Conservation (phyloP, 2,888 invertebrate species). For the Azorinus chamasolen region DNA sequence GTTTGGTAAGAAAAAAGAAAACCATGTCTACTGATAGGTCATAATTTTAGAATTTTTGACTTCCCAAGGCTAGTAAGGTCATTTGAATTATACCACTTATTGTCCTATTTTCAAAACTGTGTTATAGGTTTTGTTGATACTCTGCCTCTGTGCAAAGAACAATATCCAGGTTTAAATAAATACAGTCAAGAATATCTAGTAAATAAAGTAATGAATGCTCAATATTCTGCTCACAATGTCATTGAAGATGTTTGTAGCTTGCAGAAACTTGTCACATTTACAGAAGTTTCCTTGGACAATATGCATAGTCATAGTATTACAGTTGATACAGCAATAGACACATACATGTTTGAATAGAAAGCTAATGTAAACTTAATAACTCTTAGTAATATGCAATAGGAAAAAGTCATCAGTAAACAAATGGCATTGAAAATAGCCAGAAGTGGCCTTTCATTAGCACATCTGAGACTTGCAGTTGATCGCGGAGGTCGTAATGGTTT, state of each 20-base stretch:
- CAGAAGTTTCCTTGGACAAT: background rate
- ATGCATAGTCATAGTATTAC: background rate
- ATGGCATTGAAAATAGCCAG: constrained; percentile 9
- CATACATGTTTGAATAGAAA: background rate
- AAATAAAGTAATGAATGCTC: background rate
- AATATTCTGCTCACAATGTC: constrained; percentile 21
- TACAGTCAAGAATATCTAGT: too few relatives aligned
- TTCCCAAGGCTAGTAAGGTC: too few relatives aligned
- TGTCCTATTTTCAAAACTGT: too few relatives aligned
- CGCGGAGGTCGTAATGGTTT: too few relatives aligned
- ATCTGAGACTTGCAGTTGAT: constrained; percentile 2
- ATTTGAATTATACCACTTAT: too few relatives aligned
- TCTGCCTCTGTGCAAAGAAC: too few relatives aligned
- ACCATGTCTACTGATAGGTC: constrained; percentile 10
- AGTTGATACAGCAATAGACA: background rate
- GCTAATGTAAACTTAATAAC: background rate
- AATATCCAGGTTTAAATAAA: too few relatives aligned
- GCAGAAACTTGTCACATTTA: background rate
- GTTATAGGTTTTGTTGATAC: too few relatives aligned
- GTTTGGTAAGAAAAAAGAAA: background rate
- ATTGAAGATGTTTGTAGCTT: constrained; percentile 21
- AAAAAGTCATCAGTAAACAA: background rate
- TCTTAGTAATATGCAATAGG: background rate
- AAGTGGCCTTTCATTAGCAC: constrained; percentile 7
- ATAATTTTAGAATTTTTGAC: too few relatives aligned